Base-by-base conservation (phyloP, 2,888 invertebrate genomes). In the Leucozona laternaria region DNA sequence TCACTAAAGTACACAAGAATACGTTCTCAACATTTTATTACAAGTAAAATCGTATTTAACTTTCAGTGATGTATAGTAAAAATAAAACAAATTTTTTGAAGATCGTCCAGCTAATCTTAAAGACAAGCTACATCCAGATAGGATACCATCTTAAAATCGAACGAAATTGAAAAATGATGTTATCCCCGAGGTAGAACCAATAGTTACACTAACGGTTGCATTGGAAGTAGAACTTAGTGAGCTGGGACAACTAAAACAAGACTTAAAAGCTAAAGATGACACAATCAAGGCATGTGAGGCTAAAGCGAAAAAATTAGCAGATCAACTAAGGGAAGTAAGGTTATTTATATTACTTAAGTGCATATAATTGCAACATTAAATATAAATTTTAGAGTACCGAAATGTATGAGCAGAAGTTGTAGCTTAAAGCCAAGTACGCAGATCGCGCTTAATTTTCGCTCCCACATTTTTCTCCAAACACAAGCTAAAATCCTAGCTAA, bases 21-120 rank as follows among this genome's bases (percentile, higher is more conserved):
- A 28, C 57, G 70, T 55, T 70, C 70, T 2, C 20, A 55, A 25
- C 70, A 70, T 25, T 71, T 71, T 57, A 43, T 71, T 5, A 43
- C 40, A 31, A 43, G 71, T 71, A 28, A 55, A 31, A 28, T 31
- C 43, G 43, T 57, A 43, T 53, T 8, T 37, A 50, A 34, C 20
- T 13, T n/a, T 17, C 17, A 68, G n/a, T 55, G 53, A 34, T 17
- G 17, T 20, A 45, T 13, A 45, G 17, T 22, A 15, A 37, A 53
- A 15, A 22, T 15, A 37, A 50, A 13, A 20, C 45, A 10, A 40
- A 20, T 70, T 28, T 43, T 50, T 50, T 25, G 17, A 13, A 57
- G 71, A 57, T 22, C 28, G 43, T 40, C 57, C 57, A 17, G 55
- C 71, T 28, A 15, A 71, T 7, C 17, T 71, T 7, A 20, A 43